Evolutionary conservation across 1,140 invertebrate genomes (phyloP).

Genomic region (Pseudomyrmex cubaensis): DNA sequence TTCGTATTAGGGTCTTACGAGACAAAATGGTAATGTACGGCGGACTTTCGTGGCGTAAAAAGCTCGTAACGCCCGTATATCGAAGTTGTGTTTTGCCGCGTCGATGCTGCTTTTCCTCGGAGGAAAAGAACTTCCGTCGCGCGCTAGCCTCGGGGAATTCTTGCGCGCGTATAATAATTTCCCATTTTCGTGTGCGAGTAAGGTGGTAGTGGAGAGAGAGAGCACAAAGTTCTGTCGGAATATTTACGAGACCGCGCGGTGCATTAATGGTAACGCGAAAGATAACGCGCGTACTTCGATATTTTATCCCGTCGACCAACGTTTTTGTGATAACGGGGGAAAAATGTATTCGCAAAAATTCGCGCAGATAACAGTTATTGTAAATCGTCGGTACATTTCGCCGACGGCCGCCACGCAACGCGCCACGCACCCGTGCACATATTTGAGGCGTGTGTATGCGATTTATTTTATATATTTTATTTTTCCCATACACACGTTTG

Average conservation of each 20-base stretch:
- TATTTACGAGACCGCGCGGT: constrained; percentile 44
- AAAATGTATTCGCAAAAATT: constrained; percentile 48
- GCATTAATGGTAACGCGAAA: constrained; percentile 39
- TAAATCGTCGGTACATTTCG: constrained; percentile 4
- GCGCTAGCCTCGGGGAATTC: not conserved
- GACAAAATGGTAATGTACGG: not conserved
- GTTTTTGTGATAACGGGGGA: constrained; percentile 47
- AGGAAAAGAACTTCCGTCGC: constrained; percentile 16
- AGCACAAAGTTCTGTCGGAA: constrained; percentile 48
- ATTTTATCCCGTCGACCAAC: constrained; percentile 47
- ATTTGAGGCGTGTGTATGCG: not conserved
- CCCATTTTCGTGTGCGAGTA: constrained; percentile 30
- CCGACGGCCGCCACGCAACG: not conserved
- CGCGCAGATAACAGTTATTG: constrained; percentile 28
- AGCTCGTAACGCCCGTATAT: not conserved
- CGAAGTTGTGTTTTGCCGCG: not conserved
- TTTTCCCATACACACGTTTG: too few relatives aligned
- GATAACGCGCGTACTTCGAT: constrained; percentile 55
- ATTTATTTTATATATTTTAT: not conserved
- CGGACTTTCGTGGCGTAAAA: not conserved
- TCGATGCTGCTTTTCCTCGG: not conserved
- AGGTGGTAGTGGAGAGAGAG: not conserved
- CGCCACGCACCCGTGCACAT: not conserved
- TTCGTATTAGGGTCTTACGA: too few relatives aligned
- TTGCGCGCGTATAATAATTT: constrained; percentile 34